A percentile compares a stretch with the other conserved stretches of the same genome.
These are phyloP conservation scores for Brienomyrus brachyistius DNA, from an alignment of 2,113 vertebrate species.

Conservation along the genomic window DNA sequence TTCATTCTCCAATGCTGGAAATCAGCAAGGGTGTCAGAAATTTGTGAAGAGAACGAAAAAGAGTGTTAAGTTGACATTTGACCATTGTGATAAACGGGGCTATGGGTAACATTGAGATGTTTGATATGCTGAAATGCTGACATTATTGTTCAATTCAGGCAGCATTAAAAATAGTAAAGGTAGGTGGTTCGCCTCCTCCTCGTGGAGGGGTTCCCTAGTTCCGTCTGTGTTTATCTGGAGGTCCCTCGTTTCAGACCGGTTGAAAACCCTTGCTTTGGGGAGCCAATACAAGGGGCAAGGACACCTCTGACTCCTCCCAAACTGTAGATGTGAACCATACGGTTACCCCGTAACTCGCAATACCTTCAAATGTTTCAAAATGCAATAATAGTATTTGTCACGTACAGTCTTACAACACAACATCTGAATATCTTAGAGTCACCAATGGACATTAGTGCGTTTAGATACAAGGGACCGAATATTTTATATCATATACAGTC, in stretches of 20 bases:
- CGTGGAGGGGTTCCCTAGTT: too few relatives aligned
- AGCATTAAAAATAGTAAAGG: background rate
- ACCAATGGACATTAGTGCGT: background rate
- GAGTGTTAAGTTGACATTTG: background rate
- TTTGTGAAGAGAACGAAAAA: background rate
- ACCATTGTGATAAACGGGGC: background rate
- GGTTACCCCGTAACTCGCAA: background rate
- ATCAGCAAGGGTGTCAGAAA: background rate
- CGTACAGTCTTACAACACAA: background rate
- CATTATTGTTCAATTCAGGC: too few relatives aligned
- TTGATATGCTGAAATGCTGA: background rate
- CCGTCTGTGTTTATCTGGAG: too few relatives aligned
- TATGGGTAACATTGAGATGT: background rate
- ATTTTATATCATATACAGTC: background rate
- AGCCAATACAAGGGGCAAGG: background rate
- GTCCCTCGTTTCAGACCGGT: too few relatives aligned
- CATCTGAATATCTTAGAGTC: background rate
- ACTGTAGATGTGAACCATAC: background rate
- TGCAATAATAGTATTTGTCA: background rate
- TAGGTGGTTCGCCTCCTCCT: background rate
- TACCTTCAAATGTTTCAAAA: background rate
- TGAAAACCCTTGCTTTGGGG: too few relatives aligned
- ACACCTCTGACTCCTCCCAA: background rate
- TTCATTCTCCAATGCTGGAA: background rate
- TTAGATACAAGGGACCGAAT: background rate